Base-by-base conservation (phyloP, 2,888 invertebrate genomes). In the Chymomyza amoena region DNA sequence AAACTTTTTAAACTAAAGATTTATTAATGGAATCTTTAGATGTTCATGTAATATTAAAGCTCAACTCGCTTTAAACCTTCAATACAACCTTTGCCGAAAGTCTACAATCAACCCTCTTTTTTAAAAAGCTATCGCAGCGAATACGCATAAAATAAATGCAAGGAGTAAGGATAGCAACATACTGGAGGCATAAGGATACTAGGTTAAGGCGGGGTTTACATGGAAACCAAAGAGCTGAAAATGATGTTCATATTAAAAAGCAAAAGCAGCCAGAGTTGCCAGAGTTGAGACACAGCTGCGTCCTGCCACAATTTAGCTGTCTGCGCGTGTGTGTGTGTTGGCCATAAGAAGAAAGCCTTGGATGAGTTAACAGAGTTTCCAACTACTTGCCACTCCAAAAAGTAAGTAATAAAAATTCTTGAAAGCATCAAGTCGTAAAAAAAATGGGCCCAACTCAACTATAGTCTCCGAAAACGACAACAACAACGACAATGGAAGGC, bases 251-350 rank as follows among this genome's bases (percentile, higher is more conserved):
- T 45, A 45, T 45, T 45, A 45, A 16, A 54, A 20, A 54, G 9
- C 54, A 54, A n/a, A 54, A 54, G 18, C 54, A n/a, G 54, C 54
- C 20, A 54, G 9, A 18, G 20, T 54, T 54, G 20, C 32, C 32
- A 32, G 32, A 32, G 32, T 32, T 32, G 13, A 45, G 10, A 45
- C 39, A 13, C 39, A 45, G 39, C 39, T 45, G 39, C 39, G 39
- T 45, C 56, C 45, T 59, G 59, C 50, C 13, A 25, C 5, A 6
- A 13, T 36, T 20, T 64, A 4, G 57, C 25, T 25, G 25, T 64
- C 52, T 20, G 16, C 32, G 16, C 4, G 20, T 64, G 45, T 56
- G 54, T 45, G 16, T 57, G 64, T 72, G 66, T 61, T 39, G 16
- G 45, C 60, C 50, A 64, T 50, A 62, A 61, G 64, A 65, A 32